These are phyloP conservation scores for Sceloporus undulatus DNA, from an alignment of 2,113 vertebrate species.

Conservation along the genomic window DNA sequence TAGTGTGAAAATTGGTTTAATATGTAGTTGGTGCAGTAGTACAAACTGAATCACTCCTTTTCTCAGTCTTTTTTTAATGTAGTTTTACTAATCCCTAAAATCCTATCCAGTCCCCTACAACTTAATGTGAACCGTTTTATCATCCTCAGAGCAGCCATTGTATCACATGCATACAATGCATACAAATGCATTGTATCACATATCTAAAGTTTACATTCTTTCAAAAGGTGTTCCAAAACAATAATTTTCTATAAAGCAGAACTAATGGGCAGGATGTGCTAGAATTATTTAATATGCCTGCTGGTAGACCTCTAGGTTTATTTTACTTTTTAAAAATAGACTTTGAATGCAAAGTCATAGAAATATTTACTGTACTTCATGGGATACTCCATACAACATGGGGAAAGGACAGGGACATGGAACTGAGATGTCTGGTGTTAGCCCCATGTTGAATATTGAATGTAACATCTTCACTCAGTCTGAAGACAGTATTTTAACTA, in stretches of 20 bases:
- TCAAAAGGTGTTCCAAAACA: slow-evolving; percentile 15
- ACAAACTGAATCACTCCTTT: slow-evolving; percentile 32
- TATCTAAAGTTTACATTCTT: too few relatives aligned
- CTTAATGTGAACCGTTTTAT: slow-evolving; percentile 15
- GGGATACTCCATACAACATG: too few relatives aligned
- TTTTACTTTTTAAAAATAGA: neutral
- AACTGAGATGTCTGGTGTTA: neutral
- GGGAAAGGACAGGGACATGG: too few relatives aligned
- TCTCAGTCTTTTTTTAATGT: fast-evolving
- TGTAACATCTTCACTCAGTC: too few relatives aligned
- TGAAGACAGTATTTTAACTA: neutral
- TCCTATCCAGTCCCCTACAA: neutral
- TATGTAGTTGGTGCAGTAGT: neutral
- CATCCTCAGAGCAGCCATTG: neutral
- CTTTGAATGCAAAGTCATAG: neutral
- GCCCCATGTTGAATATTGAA: neutral
- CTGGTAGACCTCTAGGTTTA: slow-evolving; percentile 16
- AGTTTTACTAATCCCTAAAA: neutral
- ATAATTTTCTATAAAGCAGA: slow-evolving; percentile 11
- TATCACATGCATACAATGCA: neutral
- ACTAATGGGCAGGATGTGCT: neutral
- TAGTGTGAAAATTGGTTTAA: neutral
- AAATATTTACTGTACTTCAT: neutral
- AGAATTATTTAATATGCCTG: slow-evolving; percentile 16
- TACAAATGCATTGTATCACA: neutral